Evolutionary conservation across 1,140 invertebrate genomes (phyloP).

Genomic region (Drosophila insularis): DNA sequence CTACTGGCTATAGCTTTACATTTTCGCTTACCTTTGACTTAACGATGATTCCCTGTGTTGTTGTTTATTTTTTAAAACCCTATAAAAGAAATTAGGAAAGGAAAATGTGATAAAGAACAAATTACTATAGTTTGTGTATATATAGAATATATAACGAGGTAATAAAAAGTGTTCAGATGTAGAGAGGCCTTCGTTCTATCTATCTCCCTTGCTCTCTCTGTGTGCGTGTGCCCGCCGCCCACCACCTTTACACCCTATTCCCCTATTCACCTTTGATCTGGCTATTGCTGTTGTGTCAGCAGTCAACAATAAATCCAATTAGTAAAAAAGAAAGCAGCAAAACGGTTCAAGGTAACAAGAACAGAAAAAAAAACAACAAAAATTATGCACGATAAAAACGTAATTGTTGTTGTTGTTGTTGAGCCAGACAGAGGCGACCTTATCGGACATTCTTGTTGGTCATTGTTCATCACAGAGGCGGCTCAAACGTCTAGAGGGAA

Average conservation of each 20-base stretch:
- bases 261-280: background rate
- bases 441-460: constrained; percentile 46
- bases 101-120: too few species aligned
- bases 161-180: constrained; percentile 22
- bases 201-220: background rate
- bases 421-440: constrained; percentile 42
- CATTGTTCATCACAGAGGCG: background rate
- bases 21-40: too few species aligned
- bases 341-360: constrained; percentile 68
- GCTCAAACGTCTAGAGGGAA: background rate
- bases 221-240: background rate
- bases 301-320: constrained; percentile 80
- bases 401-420: constrained; percentile 12
- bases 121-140: too few species aligned
- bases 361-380: constrained; percentile 21
- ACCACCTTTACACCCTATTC: background rate
- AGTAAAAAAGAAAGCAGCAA: constrained; percentile 40
- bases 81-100: too few species aligned
- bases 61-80: too few species aligned
- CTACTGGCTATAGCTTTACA: too few species aligned
- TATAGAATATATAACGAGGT: constrained; percentile 2
- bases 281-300: constrained; percentile 51
- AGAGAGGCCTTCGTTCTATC: background rate
- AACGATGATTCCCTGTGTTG: too few species aligned
- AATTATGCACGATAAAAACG: constrained; percentile 63